Conservation (phyloP, 2,888 invertebrate species). For the Macrosoma leucophasiata region DNA sequence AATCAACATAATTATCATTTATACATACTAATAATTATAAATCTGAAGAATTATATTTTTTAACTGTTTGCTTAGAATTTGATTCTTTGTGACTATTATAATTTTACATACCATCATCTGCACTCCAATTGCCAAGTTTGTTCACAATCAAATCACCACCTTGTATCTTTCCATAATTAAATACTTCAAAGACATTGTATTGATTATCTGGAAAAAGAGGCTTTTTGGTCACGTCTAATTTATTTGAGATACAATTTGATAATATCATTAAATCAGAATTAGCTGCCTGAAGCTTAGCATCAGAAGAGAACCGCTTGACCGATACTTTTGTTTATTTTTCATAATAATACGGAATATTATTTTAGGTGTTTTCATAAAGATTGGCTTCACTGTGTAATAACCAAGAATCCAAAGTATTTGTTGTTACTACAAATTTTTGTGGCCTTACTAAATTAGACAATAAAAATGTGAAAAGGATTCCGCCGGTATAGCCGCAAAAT, state of each 20-base stretch:
- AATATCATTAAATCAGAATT: too few relatives aligned
- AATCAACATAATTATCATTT: background rate
- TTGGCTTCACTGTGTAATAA: too few relatives aligned
- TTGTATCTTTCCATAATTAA: slow-evolving; percentile 48
- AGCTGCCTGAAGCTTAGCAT: too few relatives aligned
- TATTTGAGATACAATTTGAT: too few relatives aligned
- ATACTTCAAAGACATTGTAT: slow-evolving; percentile 38
- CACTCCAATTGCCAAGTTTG: slow-evolving; percentile 34
- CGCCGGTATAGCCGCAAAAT: too few relatives aligned
- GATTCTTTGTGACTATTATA: background rate
- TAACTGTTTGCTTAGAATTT: background rate
- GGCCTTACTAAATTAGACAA: too few relatives aligned
- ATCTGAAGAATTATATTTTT: background rate
- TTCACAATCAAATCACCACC: slow-evolving; percentile 36
- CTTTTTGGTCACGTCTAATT: slow-evolving; percentile 3
- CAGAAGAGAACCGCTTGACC: too few relatives aligned
- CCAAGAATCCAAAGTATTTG: too few relatives aligned
- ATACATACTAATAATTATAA: background rate
- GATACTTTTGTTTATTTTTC: slow-evolving; percentile 1
- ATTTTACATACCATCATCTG: slow-evolving; percentile 21
- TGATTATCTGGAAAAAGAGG: slow-evolving; percentile 22
- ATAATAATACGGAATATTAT: too few relatives aligned
- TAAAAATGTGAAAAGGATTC: too few relatives aligned
- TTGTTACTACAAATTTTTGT: too few relatives aligned
- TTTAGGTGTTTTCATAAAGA: too few relatives aligned